Evolutionary conservation across 2,113 vertebrate genomes (phyloP).

Genomic region (human): GRCh38 chr11:42032001-42032500

Average conservation of each 20-base stretch:
- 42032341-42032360: neutral
- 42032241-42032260: neutral
- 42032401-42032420: neutral
- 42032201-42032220: neutral
- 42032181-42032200: neutral
- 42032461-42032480: neutral
- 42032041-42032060: neutral
- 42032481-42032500: neutral
- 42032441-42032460: neutral
- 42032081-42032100: neutral
- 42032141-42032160: neutral
- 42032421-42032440: neutral
- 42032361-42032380: neutral
- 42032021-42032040: neutral
- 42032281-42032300: neutral
- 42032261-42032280: neutral
- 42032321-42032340: neutral
- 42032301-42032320: neutral
- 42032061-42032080: neutral
- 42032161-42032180: neutral
- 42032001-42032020: neutral
- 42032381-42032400: neutral
- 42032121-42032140: neutral
- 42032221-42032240: neutral
- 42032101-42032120: neutral